Evolutionary conservation across 1,140 invertebrate species (phyloP).

Genomic region (Trissolcus basalis): DNA sequence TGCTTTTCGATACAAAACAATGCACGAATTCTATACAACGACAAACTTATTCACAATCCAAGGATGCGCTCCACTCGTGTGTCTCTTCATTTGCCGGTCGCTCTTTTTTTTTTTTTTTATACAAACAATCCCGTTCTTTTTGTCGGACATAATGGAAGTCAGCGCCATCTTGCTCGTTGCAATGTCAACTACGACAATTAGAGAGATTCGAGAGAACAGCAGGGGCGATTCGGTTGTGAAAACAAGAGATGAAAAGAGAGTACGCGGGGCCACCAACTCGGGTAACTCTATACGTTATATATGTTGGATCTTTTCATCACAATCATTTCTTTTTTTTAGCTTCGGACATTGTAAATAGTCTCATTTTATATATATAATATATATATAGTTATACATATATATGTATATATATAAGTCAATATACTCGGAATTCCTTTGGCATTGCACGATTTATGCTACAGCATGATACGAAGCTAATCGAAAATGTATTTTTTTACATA

Average conservation of each 20-base stretch:
- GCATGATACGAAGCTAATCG: constrained; percentile 55
- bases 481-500: constrained; percentile 44
- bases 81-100: background rate
- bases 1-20: constrained; percentile 31
- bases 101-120: constrained; percentile 1
- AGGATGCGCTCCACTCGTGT: constrained; percentile 7
- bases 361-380: constrained; percentile 43
- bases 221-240: constrained; percentile 36
- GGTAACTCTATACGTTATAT: background rate
- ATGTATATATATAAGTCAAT: constrained; percentile 35
- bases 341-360: constrained; percentile 33
- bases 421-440: constrained; percentile 57
- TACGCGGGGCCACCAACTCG: constrained; percentile 44
- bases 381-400: constrained; percentile 42
- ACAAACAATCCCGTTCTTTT: background rate
- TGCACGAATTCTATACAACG: constrained; percentile 34
- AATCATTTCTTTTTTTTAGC: constrained; percentile 3
- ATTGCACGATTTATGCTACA: constrained; percentile 59
- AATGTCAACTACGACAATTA: constrained; percentile 47
- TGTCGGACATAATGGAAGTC: constrained; percentile 52
- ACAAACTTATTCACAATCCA: constrained; percentile 41
- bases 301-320: background rate
- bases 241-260: constrained; percentile 46
- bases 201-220: constrained; percentile 50
- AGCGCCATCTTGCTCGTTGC: constrained; percentile 39